A percentile compares a stretch with the other conserved stretches of the same genome.
These are phyloP conservation scores for Tokudaia muenninki DNA, from an alignment of 2,797 vertebrate species.

Conservation along the genomic window DNA sequence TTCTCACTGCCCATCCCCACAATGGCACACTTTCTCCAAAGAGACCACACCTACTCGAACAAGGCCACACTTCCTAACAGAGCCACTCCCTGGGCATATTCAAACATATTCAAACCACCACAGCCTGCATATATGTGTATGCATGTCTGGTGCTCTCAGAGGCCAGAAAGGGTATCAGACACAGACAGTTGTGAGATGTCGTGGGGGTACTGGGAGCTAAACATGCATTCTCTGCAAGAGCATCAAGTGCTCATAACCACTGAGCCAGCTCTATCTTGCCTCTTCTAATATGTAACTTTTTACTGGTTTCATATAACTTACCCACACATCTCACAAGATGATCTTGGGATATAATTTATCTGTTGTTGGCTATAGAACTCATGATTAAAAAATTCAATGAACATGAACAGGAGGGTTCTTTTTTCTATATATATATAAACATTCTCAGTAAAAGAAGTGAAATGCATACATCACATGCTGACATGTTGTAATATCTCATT, in stretches of 20 bases:
- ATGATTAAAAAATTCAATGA: constrained; percentile 44
- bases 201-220: not conserved
- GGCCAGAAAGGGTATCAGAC: not conserved
- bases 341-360: not conserved
- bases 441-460: not conserved
- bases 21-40: not conserved
- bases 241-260: not conserved
- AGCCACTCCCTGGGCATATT: too few relatives aligned
- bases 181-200: not conserved
- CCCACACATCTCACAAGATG: not conserved
- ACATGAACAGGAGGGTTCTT: not conserved
- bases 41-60: not conserved
- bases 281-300: constrained; percentile 5
- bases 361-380: constrained; percentile 8
- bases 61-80: not conserved
- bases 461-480: not conserved
- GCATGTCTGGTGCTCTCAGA: not conserved
- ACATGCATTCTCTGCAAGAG: not conserved
- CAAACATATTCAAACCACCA: not conserved
- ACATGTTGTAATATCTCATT: not conserved
- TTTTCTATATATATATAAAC: too few relatives aligned
- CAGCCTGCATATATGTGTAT: not conserved
- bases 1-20: not conserved
- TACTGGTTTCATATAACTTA: constrained; percentile 37
- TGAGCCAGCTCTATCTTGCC: not conserved